phyloP scores from a whole-genome alignment of 2,797 vertebrate genomes.

The Rhadinocentrus ornatus region DNA sequence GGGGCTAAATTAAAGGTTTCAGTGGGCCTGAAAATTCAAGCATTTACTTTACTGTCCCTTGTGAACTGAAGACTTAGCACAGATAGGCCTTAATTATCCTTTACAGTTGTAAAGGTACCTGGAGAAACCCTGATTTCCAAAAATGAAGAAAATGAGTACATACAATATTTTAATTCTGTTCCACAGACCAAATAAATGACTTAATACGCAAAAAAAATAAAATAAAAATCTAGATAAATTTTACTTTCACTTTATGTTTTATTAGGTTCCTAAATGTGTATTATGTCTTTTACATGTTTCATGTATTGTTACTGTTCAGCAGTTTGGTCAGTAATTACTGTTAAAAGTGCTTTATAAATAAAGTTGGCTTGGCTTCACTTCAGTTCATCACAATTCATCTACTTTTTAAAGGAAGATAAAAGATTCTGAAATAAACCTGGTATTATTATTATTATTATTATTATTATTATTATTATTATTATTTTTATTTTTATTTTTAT shows the following conservation, averaged over 20 bases:
- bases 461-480: too few relatives aligned
- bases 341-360: too few relatives aligned
- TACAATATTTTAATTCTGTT: conserved; percentile 30
- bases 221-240: conserved; percentile 5
- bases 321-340: too few relatives aligned
- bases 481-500: too few relatives aligned
- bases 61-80: conserved; percentile 52
- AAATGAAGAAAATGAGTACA: conserved; percentile 33
- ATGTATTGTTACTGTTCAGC: too few relatives aligned
- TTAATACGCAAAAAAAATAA: conserved; percentile 3
- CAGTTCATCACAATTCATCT: conserved; percentile 12
- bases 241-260: background rate
- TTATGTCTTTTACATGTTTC: too few relatives aligned
- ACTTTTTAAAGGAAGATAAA: conserved; percentile 10
- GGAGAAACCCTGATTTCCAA: conserved; percentile 31
- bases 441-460: too few relatives aligned
- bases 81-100: conserved; percentile 64
- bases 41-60: conserved; percentile 62
- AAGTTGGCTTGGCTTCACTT: too few relatives aligned
- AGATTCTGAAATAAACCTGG: conserved; percentile 11
- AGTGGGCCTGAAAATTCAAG: conserved; percentile 67
- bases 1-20: conserved; percentile 71
- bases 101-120: conserved; percentile 30
- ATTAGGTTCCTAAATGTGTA: too few relatives aligned
- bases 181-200: conserved; percentile 20